Conservation (phyloP, 2,113 vertebrate genomes). For the Gnathonemus echidnorhynchus region DNA sequence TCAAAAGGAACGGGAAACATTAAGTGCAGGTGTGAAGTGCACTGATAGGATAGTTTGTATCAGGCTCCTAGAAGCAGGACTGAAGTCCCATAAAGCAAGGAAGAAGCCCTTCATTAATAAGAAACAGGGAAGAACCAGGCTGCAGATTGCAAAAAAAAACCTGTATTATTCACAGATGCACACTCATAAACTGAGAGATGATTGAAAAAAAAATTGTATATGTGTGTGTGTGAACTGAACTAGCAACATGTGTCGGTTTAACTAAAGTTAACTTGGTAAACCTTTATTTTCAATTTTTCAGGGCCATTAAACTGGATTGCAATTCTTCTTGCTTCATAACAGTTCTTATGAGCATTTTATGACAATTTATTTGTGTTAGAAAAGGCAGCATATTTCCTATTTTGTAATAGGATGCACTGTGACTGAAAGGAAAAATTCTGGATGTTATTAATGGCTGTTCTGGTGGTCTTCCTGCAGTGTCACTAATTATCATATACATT, state of each 20-base stretch:
- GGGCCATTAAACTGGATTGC: not conserved
- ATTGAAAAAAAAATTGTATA: too few species aligned
- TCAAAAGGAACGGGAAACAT: too few species aligned
- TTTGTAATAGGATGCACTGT: not conserved
- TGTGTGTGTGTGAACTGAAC: not conserved
- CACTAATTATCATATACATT: not conserved
- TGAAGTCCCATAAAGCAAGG: too few species aligned
- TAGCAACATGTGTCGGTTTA: not conserved
- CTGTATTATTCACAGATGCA: too few species aligned
- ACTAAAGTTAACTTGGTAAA: not conserved
- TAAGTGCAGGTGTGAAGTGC: too few species aligned
- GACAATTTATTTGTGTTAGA: not conserved
- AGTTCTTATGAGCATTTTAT: not conserved
- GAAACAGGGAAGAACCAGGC: too few species aligned
- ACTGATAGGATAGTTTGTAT: too few species aligned
- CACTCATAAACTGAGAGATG: too few species aligned
- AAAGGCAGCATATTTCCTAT: not conserved
- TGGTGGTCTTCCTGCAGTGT: not conserved
- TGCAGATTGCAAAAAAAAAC: too few species aligned
- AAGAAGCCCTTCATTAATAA: too few species aligned
- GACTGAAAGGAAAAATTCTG: not conserved
- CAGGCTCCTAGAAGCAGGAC: too few species aligned
- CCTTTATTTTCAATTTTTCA: not conserved
- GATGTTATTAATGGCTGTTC: not conserved
- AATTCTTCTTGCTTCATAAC: not conserved